Base-by-base conservation (phyloP, 2,113 vertebrate genomes). In the Eurystomus gularis region DNA sequence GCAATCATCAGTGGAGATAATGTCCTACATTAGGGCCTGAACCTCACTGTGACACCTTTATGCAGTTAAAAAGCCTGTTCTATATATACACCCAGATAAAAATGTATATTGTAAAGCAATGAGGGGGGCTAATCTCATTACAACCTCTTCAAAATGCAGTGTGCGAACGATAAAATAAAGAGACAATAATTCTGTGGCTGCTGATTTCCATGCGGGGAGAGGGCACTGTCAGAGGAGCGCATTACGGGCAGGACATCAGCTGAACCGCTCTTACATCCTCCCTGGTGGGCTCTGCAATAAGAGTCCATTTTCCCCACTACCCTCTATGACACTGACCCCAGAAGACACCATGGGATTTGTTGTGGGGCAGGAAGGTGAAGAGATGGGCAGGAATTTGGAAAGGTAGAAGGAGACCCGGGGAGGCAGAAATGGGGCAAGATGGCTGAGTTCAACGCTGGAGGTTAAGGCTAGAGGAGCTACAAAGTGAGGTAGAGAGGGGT, bases 1-100 rank as follows among this genome's bases (percentile, higher is more conserved):
- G 60, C 77, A 89, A 42, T 60, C 93, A 42, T 16, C 60, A 54
- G 68, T 65, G 58, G 40, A 93, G 80, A 84, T 13, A 55, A 90
- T 65, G 54, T 78, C 70, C 82, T 65, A 54, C 75, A n/a, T 81
- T 73, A 82, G 40, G 69, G 64, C 39, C 72, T 81, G 92, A 83
- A 49, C 86, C 54, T 86, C 73, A 4, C 65, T 13, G 64, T 31
- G 81, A 66, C 86, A 93, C 89, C 68, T 81, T 70, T 40, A 35
- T 55, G 73, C 40, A 82, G 46, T 39, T 78, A 49, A 93, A 96
- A 91, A 35, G 33, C 44, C 73, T 87, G 69, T 62, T 95, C 73
- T 84, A 37, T 57, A 75, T 70, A 78, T 66, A 77, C 40, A 52
- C 25, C 37, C 86, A 19, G 21, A 78, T 58, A 86, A 73, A 93